Percentiles rank a stretch among this genome's conserved stretches.
Evolutionary conservation across 1,140 invertebrate species (phyloP).

Genomic region (Latrodectus geometricus): DNA sequence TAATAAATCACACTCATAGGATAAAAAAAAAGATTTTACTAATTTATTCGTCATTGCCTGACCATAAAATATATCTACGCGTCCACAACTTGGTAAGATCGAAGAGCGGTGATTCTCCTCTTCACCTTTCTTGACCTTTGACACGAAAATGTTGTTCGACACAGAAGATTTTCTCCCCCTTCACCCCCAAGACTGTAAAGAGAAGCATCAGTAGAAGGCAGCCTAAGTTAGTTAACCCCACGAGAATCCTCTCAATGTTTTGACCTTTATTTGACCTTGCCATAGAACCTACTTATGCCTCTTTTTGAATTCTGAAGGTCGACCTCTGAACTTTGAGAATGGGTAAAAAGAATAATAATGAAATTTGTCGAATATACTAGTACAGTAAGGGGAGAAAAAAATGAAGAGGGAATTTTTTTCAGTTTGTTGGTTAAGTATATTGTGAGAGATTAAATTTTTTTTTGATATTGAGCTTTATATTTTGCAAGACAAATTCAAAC

Average conservation of each 20-base stretch:
- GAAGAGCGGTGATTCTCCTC: not conserved
- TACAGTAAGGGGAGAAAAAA: not conserved
- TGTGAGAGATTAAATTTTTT: no score
- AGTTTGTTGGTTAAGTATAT: no score
- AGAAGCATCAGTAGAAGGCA: not conserved
- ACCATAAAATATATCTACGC: not conserved
- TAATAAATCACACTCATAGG: not conserved
- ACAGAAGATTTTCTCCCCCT: not conserved
- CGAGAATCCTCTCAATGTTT: constrained; percentile 33
- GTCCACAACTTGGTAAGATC: not conserved
- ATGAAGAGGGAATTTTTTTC: no score
- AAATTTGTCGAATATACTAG: not conserved
- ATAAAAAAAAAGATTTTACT: not conserved
- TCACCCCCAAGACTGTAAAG: not conserved
- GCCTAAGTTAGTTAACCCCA: constrained; percentile 36
- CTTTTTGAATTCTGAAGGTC: constrained; percentile 33
- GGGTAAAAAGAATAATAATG: constrained; percentile 1
- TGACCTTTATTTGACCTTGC: constrained; percentile 55
- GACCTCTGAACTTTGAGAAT: constrained; percentile 14
- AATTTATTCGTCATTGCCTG: not conserved
- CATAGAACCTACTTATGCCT: constrained; percentile 29
- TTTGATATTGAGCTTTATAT: no score
- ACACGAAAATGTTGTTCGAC: not conserved
- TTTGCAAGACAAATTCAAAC: no score
- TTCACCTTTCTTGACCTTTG: constrained; percentile 24